Conservation (phyloP, 2,797 vertebrate genomes). For the Acanthopagrus latus region DNA sequence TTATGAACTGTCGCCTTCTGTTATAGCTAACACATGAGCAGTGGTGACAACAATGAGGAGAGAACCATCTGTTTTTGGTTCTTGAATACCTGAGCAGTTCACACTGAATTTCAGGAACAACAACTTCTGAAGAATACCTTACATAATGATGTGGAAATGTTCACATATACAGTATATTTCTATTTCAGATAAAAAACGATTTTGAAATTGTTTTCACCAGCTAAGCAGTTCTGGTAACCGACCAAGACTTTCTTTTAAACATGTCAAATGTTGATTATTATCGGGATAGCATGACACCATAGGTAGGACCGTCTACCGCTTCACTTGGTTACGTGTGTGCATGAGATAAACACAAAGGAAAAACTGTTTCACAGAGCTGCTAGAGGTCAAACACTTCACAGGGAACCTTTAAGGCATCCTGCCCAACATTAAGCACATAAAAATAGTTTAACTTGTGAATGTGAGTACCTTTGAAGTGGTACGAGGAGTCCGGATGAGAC, state of each 20-base stretch:
- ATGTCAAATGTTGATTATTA: too few species aligned
- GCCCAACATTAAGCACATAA: neutral
- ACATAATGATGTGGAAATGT: neutral
- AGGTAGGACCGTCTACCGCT: neutral
- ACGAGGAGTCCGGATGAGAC: constrained; percentile 63
- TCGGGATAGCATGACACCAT: neutral
- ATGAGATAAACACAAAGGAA: neutral
- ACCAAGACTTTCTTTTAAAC: too few species aligned
- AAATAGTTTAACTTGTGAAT: neutral
- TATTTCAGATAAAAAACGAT: too few species aligned
- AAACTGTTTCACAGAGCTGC: neutral
- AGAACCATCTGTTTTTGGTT: constrained; percentile 39
- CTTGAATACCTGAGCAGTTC: constrained; percentile 24
- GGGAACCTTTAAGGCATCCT: neutral
- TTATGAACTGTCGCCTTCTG: neutral
- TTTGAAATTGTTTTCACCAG: too few species aligned
- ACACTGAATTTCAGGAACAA: constrained; percentile 1
- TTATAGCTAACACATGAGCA: constrained; percentile 1
- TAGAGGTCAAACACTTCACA: neutral
- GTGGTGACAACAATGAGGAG: constrained; percentile 16
- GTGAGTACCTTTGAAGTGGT: constrained; percentile 63
- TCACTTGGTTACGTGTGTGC: neutral
- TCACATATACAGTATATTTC: neutral
- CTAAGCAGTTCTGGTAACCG: too few species aligned
- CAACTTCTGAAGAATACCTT: neutral